A percentile compares a stretch with the other conserved stretches of the same genome.
Evolutionary conservation across 2,888 invertebrate genomes (phyloP).

Genomic region (Macroteleia sp.): DNA sequence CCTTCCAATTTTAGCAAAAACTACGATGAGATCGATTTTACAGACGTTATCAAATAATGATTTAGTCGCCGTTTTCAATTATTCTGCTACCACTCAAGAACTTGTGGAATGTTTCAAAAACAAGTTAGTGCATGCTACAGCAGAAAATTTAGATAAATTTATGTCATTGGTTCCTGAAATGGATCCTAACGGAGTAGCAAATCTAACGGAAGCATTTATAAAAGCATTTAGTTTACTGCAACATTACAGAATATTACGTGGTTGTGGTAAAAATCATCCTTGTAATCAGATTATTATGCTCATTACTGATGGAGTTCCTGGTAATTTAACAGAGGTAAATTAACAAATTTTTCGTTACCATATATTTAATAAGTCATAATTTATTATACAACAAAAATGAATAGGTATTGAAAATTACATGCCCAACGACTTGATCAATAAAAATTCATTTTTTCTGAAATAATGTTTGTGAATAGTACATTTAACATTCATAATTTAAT

Average conservation of each 20-base stretch:
- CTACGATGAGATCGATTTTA: constrained; percentile 93
- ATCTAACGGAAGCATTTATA: constrained; percentile 92
- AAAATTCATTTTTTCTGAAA: too few species aligned
- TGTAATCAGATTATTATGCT: constrained; percentile 99
- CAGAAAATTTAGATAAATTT: constrained; percentile 92
- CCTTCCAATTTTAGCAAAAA: constrained; percentile 71
- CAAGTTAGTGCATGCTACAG: constrained; percentile 93
- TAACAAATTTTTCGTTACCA: too few species aligned
- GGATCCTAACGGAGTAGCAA: constrained; percentile 91
- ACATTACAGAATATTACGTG: constrained; percentile 85
- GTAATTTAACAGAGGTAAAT: constrained; percentile 91
- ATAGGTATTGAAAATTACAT: too few species aligned
- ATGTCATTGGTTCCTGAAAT: constrained; percentile 88
- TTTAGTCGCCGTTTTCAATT: constrained; percentile 96
- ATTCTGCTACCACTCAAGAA: constrained; percentile 89
- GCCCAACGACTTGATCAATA: too few species aligned
- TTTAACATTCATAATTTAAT: neutral
- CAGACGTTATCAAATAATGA: constrained; percentile 99
- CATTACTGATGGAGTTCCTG: constrained; percentile 96
- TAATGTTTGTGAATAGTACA: too few species aligned
- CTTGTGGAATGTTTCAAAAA: constrained; percentile 94
- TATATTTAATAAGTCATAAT: too few species aligned
- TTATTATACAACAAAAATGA: too few species aligned
- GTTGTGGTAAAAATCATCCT: constrained; percentile 86
- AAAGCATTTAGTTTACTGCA: constrained; percentile 93